These are phyloP conservation scores for Conomelus anceps DNA, from an alignment of 2,888 invertebrate species.

Conservation along the genomic window DNA sequence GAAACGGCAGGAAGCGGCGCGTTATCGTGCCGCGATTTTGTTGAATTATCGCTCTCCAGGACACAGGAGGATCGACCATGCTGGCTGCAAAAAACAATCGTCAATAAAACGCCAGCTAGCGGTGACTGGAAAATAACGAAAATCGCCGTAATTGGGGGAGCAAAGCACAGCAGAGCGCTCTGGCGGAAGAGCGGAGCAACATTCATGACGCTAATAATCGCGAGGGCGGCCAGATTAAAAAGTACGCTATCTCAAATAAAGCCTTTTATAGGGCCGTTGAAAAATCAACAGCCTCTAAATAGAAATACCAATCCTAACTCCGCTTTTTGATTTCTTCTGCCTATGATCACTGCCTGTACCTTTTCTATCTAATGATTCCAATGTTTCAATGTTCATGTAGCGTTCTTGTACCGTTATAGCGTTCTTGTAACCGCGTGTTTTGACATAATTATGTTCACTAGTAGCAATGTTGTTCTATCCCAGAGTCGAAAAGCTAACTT, in stretches of 20 bases:
- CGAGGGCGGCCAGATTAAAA: neutral
- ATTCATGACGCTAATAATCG: neutral
- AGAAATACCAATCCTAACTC: conserved; percentile 1
- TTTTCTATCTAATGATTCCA: too few relatives aligned
- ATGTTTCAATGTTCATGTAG: too few relatives aligned
- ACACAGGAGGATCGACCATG: neutral
- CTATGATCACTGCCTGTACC: too few relatives aligned
- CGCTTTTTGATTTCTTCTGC: neutral
- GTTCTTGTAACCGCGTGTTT: too few relatives aligned
- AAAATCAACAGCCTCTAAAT: conserved; percentile 2
- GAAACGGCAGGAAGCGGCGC: conserved; percentile 1
- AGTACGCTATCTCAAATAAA: conserved; percentile 1
- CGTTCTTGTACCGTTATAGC: too few relatives aligned
- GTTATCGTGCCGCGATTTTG: conserved; percentile 5
- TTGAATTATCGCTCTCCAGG: neutral
- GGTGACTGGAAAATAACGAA: conserved; percentile 17
- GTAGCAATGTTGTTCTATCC: too few relatives aligned
- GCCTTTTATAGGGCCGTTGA: conserved; percentile 9
- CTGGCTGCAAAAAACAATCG: conserved; percentile 7
- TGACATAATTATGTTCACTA: too few relatives aligned
- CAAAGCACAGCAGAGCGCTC: conserved; percentile 14
- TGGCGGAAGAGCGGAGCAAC: conserved; percentile 1
- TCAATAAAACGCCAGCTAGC: conserved; percentile 1
- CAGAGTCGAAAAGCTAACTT: too few relatives aligned
- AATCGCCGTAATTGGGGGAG: conserved; percentile 20